Evolutionary conservation across 1,140 invertebrate species (phyloP), one percentile per base, ranked within the genome.

Genomic region (Zaprionus ornatus): DNA sequence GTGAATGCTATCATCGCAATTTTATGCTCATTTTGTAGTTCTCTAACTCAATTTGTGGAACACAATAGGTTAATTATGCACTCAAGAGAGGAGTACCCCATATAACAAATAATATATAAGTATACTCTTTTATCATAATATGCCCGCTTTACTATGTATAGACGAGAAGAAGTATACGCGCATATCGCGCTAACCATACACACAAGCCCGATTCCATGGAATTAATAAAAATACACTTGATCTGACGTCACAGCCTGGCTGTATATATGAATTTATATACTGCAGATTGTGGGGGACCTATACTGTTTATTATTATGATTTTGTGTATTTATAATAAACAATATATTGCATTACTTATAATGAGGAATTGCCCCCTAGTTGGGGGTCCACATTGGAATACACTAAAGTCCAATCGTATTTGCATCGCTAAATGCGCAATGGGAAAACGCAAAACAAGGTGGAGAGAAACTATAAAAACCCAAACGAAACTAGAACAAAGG

Each of bases 391-490:
- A 69, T 29, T 62, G 65, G 57, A 62, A 62, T 59, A 52, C 37
- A 57, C 25, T 74, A 74, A 74, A 74, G 72, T 70, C 66, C 72
- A 63, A 32, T 62, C 72, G 32, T 10, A 74, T 70, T 74, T 74
- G 66, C 72, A 74, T 69, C 56, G n/a, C 64, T 4, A 57, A 74
- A 37, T 70, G 66, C 72, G 72, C 57, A 70, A 63, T 57, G 50
- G 29, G 37, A 52, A 59, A 55, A 23, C n/a, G 29, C 15, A 17
- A 50, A 52, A 37, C 13, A 35, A 63, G 29, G 27, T 10, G 32
- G 7, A 25, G 1, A 42, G 4, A n/a, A 54, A 54, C 23, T 50
- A 50, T 21, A 50, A 23, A 50, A 64, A 27, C 37, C 35, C 37
- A 69, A 32, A 48, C 13, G 23, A 61, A 74, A 74, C 52, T 74